Evolutionary conservation across 2,797 vertebrate genomes (phyloP), one percentile per base, ranked within the genome.

Genomic region (Sebastes oblongus): DNA sequence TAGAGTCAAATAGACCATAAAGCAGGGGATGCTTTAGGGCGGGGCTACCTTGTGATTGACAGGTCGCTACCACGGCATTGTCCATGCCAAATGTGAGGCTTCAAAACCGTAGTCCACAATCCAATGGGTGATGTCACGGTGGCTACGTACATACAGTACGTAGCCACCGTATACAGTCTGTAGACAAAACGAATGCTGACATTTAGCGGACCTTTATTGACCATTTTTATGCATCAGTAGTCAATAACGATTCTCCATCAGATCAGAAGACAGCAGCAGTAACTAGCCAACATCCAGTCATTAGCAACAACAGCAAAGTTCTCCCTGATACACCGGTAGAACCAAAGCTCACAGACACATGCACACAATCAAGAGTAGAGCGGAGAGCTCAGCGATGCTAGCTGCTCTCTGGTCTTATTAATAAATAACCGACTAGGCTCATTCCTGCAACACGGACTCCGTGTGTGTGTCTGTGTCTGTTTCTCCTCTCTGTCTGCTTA

Each of bases 361-460:
- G 12, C 5, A 42, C 6, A 34, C 27, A 39, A 11, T 25, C 59
- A 30, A 14, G 30, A 61, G 46, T 5, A 58, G 18, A 36, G 20
- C 10, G 1, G 13, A 12, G 46, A 67, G 66, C 32, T 55, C 36
- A 36, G 62, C 7, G 4, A 32, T 16, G 34, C 29, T 42, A 50
- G 9, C 32, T 61, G 61, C 39, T 72, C 59, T 52, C 32, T 25
- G 29, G 36, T 71, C 36, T 34, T 27, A 32, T 42, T 59, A 56
- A 77, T 68, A 39, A 75, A 79, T 55, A 11, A 27, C 13, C 6
- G 5, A 24, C 52, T 22, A 36, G 58, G 77, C 18, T 12, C 55
- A 42, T 54, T 72, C 18, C 72, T 68, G 4, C 77, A 80, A 24
- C n/a, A 70, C 29, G 42, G 73, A 75, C 67, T 80, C 78, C 7